phyloP scores from a whole-genome alignment of 2,888 invertebrate genomes.

The Cyrtodaria siliqua region DNA sequence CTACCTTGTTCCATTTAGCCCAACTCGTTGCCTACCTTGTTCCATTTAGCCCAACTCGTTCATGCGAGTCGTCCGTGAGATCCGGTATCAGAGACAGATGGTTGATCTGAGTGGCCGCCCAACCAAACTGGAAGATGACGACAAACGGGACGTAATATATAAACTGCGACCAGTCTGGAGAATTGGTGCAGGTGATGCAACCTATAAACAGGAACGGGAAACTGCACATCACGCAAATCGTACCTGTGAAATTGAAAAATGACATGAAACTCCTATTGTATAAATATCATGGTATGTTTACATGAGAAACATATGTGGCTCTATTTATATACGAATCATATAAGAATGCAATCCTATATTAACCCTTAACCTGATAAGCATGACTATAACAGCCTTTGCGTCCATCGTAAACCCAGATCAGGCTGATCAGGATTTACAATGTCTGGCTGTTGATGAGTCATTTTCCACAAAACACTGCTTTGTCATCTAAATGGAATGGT shows the following conservation, averaged over 20 bases:
- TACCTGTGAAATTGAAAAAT: conserved; percentile 89
- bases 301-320: no score
- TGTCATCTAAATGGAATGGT: no score
- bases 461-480: no score
- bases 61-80: conserved; percentile 84
- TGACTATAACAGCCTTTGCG: no score
- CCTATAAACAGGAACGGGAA: conserved; percentile 96
- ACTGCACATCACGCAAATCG: conserved; percentile 90
- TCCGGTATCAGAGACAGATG: conserved; percentile 94
- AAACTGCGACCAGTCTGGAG: conserved; percentile 88
- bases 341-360: no score
- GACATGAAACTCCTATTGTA: no score
- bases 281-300: not conserved
- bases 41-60: conserved; percentile 86
- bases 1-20: no score
- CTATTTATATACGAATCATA: no score
- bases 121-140: conserved; percentile 94
- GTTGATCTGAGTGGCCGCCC: conserved; percentile 96
- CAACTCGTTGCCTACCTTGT: conserved; percentile 85
- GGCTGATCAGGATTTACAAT: no score
- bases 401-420: no score
- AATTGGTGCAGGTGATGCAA: conserved; percentile 89
- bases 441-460: no score
- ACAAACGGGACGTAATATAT: conserved; percentile 87
- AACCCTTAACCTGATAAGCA: no score